phyloP scores from a whole-genome alignment of 2,113 vertebrate genomes.

The Eonycteris spelaea region DNA sequence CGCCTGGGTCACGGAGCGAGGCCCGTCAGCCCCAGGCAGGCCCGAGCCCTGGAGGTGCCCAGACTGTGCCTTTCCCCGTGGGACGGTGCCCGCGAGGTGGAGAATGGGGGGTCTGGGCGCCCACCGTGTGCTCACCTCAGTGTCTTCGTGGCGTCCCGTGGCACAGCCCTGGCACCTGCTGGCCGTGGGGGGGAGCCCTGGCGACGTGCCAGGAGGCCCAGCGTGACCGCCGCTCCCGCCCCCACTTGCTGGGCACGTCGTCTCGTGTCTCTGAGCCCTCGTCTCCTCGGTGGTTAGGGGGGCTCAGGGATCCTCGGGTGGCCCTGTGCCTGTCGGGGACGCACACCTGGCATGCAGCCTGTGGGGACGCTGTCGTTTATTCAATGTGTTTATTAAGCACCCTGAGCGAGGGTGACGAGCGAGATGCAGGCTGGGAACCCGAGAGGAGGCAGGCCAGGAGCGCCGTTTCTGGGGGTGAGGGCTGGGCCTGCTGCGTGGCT shows the following conservation, averaged over 20 bases:
- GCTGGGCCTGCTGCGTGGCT: background rate
- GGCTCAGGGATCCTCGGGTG: background rate
- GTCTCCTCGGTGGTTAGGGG: background rate
- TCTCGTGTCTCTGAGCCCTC: background rate
- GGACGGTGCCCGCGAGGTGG: too few species aligned
- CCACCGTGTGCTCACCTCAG: too few species aligned
- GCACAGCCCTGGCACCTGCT: background rate
- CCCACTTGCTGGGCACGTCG: rapidly evolving
- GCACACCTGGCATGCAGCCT: rapidly evolving
- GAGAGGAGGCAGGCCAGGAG: background rate
- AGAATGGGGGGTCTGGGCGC: background rate
- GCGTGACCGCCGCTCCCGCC: rapidly evolving
- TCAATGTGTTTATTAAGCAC: rapidly evolving
- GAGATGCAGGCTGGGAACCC: background rate
- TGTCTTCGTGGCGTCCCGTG: background rate
- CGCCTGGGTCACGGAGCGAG: rapidly evolving
- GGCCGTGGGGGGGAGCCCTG: background rate
- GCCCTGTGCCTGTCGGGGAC: rapidly evolving
- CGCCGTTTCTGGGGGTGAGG: background rate
- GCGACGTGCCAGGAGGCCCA: rapidly evolving
- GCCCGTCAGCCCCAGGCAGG: rapidly evolving
- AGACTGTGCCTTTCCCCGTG: rapidly evolving
- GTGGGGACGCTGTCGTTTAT: background rate
- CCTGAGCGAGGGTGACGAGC: background rate
- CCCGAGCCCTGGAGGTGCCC: background rate